Evolutionary conservation across 2,797 vertebrate species (phyloP), one percentile per base, ranked within the genome.

Genomic region (Lepilemur ruficaudatus): DNA sequence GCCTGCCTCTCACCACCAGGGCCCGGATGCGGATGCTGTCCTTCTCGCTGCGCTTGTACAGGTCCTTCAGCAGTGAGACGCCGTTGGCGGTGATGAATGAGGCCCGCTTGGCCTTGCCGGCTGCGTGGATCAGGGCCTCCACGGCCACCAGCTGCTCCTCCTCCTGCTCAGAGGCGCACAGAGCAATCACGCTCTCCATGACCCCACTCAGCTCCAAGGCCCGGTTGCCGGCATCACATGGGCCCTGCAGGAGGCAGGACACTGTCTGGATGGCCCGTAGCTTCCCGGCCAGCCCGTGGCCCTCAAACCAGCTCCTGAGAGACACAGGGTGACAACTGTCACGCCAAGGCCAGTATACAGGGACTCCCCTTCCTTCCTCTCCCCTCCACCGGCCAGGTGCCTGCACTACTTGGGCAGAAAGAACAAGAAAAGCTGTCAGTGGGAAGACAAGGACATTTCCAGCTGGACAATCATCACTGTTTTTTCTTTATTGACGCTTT

Each of bases 81-180:
- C 99, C 99, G 0, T 99, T 99, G 97, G 99, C 99, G 0, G 99
- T 99, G 98, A 99, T 99, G 98, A 99, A 99, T 0, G 99, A 99
- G 30, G 99, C 99, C 0, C 99, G 99, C 98, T 99, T 99, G 94
- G 99, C 99, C 97, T 99, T 99, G 95, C 99, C 99, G 0, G 99
- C 99, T 0, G 99, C 99, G 0, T 99, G 99, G 98, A 99, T 99
- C 96, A 99, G 98, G 0, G 99, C 99, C 98, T 99, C 99, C 95
- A 99, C 99, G 0, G 99, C 99, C 14, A 99, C 99, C 98, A 99
- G 99, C 99, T 99, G 99, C 97, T 99, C 99, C 4, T 98, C 98
- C 89, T 99, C 99, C 25, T 98, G 98, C 86, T 99, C 98, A 0
- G 99, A 99, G 78, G 99, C 99, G 0, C 99, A 99, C 81, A 99